Percentiles rank a stretch among this genome's conserved stretches.
These are phyloP conservation scores for Enoplosus armatus DNA, from an alignment of 2,797 vertebrate genomes.

Conservation along the genomic window DNA sequence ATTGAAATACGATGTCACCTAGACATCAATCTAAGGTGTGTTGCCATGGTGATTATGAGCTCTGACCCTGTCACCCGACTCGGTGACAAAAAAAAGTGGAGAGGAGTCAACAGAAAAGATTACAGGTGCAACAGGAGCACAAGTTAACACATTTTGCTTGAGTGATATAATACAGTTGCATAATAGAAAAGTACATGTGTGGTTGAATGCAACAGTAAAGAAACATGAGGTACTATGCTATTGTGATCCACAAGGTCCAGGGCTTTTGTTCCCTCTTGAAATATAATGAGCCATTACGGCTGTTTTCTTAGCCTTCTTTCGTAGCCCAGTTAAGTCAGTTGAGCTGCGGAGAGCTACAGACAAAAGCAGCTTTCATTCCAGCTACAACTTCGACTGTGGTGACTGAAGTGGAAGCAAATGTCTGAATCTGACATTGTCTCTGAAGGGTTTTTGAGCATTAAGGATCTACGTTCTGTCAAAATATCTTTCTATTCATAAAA, in stretches of 20 bases:
- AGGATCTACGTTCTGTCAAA: neutral
- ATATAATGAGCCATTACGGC: slow-evolving; percentile 4
- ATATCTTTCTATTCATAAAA: neutral
- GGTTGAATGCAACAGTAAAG: neutral
- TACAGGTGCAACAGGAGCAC: no score
- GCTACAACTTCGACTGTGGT: neutral
- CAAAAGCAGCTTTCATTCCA: neutral
- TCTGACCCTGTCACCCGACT: neutral
- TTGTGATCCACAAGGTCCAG: neutral
- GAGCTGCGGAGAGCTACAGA: neutral
- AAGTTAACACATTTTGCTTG: neutral
- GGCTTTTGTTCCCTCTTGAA: neutral
- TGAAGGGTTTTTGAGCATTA: neutral
- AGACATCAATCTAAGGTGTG: neutral
- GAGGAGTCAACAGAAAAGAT: no score
- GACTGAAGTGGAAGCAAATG: neutral
- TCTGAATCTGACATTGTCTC: neutral
- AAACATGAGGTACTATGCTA: neutral
- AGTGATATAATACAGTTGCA: neutral
- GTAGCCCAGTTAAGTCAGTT: neutral
- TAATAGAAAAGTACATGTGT: neutral
- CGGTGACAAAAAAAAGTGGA: neutral
- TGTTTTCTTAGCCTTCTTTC: neutral
- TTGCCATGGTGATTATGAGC: slow-evolving; percentile 1
- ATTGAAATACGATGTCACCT: neutral